phyloP scores from a whole-genome alignment of 2,888 invertebrate species.

The Zelleria hepariella region DNA sequence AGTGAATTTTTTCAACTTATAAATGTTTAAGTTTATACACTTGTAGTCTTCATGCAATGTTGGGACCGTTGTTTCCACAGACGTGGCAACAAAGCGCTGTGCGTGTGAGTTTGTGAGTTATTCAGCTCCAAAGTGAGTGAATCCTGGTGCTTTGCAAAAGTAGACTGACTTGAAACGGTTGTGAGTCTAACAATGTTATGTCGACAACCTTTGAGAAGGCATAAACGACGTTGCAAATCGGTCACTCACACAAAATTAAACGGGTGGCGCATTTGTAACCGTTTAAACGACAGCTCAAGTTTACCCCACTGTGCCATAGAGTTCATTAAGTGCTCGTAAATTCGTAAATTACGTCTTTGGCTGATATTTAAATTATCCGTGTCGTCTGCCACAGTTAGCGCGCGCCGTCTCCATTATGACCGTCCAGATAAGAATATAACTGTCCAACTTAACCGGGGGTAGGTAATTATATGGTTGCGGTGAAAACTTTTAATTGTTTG shows the following conservation, averaged over 20 bases:
- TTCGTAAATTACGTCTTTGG: not conserved
- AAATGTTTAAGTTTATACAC: no score
- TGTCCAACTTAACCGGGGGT: not conserved
- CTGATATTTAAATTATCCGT: not conserved
- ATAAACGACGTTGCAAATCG: no score
- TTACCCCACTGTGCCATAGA: not conserved
- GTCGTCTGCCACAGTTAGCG: not conserved
- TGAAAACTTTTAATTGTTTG: not conserved
- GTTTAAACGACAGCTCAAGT: not conserved
- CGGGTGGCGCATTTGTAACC: not conserved
- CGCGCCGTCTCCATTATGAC: not conserved
- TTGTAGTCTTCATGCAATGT: no score
- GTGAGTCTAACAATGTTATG: no score
- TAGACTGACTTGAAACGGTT: no score
- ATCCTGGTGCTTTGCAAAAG: no score
- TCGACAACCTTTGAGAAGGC: no score
- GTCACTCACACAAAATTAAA: not conserved
- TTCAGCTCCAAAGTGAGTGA: no score
- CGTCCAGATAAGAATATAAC: not conserved
- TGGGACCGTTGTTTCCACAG: no score
- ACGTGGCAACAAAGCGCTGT: no score
- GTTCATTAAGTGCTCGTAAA: not conserved
- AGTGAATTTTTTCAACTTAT: no score
- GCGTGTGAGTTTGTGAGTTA: no score
- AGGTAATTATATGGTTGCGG: not conserved